A percentile compares a stretch with the other conserved stretches of the same genome.
Conservation (phyloP, 2,888 invertebrate species). For the Megalurothrips usitatus region DNA sequence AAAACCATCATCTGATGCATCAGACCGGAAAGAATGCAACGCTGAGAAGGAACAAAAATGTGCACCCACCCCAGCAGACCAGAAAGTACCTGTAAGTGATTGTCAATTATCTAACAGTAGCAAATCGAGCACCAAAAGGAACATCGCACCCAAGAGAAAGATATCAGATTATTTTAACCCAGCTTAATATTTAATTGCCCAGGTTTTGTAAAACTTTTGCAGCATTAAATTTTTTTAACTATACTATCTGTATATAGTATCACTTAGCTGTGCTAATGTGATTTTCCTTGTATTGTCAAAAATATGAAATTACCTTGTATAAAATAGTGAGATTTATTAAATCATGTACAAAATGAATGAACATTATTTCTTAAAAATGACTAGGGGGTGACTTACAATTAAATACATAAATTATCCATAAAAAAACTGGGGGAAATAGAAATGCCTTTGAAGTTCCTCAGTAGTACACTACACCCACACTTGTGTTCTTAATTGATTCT, state of each 20-base stretch:
- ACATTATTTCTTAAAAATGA: background rate
- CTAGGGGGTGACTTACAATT: background rate
- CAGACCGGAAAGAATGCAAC: too few relatives aligned
- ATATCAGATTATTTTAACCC: conserved; percentile 5
- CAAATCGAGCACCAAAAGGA: background rate
- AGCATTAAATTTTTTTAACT: background rate
- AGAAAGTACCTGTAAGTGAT: too few relatives aligned
- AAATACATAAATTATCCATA: background rate
- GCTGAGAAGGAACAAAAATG: too few relatives aligned
- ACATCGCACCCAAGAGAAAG: background rate
- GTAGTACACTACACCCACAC: conserved; percentile 55
- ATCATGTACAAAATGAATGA: background rate
- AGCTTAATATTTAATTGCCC: background rate
- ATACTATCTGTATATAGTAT: background rate
- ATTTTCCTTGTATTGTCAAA: too few relatives aligned
- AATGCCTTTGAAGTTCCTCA: conserved; percentile 42
- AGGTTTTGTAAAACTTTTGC: background rate
- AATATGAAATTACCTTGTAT: background rate
- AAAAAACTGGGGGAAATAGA: background rate
- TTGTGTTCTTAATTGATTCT: conserved; percentile 51
- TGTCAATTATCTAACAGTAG: too few relatives aligned
- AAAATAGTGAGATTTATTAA: background rate
- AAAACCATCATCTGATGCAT: too few relatives aligned
- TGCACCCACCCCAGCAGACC: too few relatives aligned
- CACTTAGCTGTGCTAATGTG: background rate